Evolutionary conservation across 2,888 invertebrate species (phyloP).

Genomic region (Pseudococcus viburni): DNA sequence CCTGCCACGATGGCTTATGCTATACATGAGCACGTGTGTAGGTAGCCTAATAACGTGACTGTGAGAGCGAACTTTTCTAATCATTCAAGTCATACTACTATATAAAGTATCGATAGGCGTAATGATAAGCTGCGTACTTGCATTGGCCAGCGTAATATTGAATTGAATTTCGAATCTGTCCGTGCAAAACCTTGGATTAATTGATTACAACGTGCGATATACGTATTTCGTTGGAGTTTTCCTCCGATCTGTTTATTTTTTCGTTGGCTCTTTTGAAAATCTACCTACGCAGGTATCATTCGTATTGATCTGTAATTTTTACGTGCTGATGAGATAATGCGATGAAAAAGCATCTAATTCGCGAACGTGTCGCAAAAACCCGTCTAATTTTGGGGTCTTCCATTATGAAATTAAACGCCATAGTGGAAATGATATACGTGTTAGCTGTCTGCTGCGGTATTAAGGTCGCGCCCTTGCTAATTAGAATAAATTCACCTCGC

Average conservation of each 20-base stretch:
- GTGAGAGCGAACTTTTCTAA: not conserved
- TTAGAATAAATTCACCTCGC: slow-evolving; percentile 5
- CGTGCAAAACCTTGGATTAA: slow-evolving; percentile 30
- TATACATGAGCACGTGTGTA: not conserved
- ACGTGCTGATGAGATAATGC: not conserved
- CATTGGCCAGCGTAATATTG: not conserved
- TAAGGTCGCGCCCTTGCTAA: slow-evolving; percentile 26
- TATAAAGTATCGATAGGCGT: slow-evolving; percentile 8
- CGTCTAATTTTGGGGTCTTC: slow-evolving; percentile 2
- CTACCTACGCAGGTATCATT: not conserved
- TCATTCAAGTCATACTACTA: not conserved
- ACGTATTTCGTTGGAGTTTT: not conserved
- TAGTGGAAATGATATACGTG: not conserved
- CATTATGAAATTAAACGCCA: slow-evolving; percentile 29
- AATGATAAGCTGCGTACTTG: slow-evolving; percentile 1
- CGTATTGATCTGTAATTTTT: not conserved
- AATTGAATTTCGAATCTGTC: not conserved
- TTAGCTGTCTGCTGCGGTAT: not conserved
- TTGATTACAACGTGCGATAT: slow-evolving; percentile 34
- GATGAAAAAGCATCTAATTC: not conserved
- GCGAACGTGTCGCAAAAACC: not conserved
- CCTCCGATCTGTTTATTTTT: not conserved
- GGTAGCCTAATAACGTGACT: slow-evolving; percentile 13
- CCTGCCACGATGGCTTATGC: not conserved
- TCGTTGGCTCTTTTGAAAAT: not conserved